Evolutionary conservation across 1,140 invertebrate genomes (phyloP), one percentile per base, ranked within the genome.

Genomic region (Drosophila sproati): DNA sequence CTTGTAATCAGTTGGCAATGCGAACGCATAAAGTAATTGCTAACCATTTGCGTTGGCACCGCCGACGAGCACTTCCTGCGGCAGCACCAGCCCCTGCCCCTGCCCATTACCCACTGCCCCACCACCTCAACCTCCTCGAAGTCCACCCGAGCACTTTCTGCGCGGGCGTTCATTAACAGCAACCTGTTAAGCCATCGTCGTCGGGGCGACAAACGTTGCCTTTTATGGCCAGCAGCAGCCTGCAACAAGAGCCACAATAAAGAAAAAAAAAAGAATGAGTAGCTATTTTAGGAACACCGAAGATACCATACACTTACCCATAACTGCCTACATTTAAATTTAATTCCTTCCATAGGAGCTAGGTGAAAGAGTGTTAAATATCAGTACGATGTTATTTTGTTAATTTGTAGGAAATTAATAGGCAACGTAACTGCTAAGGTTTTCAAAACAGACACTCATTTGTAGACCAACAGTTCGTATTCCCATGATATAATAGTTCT

Each of bases 1-100:
- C 83, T 88, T 88, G 83, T 88, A 88, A 88, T 88, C 83, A 88
- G 83, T 89, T 88, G 85, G 83, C 85, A 89, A 78, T 54, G 83
- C 85, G 77, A 88, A 89, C 83, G 80, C 83, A 88, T 88, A 89
- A 88, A 88, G 83, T 88, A 88, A 88, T 88, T 88, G 85, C 83
- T 80, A 87, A 87, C 83, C 83, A 87, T 87, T 87, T 87, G 83
- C 83, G 83, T 87, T 88, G 83, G 83, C 83, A 88, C 83, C 80
- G 77, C 80, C 68, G 73, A 57, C 70, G 72, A 74, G 68, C 69
- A 79, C 80, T 75, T 57, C 63, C 70, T 77, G 48, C 57, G 57
- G 12, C 57, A 34, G 28, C 12, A 5, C 35, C 52, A 20, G 39
- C 32, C 57, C 20, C 20, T 20, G 20, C 20, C 20, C 20, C 20